phyloP scores from a whole-genome alignment of 2,888 invertebrate species.

The Linyphia triangularis region DNA sequence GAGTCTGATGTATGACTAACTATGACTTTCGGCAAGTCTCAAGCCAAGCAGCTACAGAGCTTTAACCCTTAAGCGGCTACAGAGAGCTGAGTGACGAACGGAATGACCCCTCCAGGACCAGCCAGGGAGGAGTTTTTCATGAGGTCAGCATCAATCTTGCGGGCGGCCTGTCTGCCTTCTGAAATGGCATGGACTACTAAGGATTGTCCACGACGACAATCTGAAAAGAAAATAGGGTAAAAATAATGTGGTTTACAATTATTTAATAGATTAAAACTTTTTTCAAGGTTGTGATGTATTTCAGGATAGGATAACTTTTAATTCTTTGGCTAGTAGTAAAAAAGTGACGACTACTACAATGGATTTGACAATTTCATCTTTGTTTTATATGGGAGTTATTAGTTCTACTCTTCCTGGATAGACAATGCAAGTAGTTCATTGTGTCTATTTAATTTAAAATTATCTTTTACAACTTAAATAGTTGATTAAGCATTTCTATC shows the following conservation, averaged over 20 bases:
- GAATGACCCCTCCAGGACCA: slow-evolving; percentile 92
- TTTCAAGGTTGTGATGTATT: no score
- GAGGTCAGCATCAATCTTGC: slow-evolving; percentile 93
- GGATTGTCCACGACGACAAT: slow-evolving; percentile 99
- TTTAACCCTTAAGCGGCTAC: slow-evolving; percentile 65
- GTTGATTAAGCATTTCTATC: no score
- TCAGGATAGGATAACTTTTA: no score
- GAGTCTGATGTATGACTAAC: slow-evolving; percentile 24
- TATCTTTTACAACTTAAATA: no score
- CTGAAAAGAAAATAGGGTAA: slow-evolving; percentile 81
- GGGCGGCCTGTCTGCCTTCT: slow-evolving; percentile 98
- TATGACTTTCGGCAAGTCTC: slow-evolving; percentile 9
- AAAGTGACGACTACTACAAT: no score
- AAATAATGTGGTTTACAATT: not conserved
- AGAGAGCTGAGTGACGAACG: slow-evolving; percentile 62
- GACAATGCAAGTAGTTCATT: no score
- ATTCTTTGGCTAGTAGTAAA: no score
- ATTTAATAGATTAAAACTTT: no score
- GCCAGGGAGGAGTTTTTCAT: slow-evolving; percentile 88
- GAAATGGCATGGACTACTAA: slow-evolving; percentile 99
- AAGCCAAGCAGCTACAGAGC: not conserved
- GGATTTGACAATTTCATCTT: no score
- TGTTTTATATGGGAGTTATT: no score
- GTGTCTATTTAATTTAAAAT: no score
- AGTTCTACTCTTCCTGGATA: no score